Percentiles rank a stretch among this genome's conserved stretches.
Conservation (phyloP, 37 sponge, comb jelly and placozoan species). For the Beroe forskalii region DNA sequence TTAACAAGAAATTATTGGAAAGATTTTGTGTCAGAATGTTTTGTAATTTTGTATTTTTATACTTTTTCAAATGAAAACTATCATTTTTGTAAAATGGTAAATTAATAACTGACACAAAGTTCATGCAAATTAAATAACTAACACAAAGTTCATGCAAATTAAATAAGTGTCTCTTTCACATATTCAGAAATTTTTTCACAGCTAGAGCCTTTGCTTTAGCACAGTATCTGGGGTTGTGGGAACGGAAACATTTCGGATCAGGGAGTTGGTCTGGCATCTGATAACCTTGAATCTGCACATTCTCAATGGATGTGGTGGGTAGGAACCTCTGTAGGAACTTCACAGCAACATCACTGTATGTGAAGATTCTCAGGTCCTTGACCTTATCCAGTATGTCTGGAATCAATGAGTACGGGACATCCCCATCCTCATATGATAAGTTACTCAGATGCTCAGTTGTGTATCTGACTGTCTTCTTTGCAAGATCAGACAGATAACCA, state of each 20-base stretch:
- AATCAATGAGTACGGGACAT: background rate
- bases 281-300: background rate
- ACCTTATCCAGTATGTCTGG: background rate
- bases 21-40: background rate
- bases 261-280: background rate
- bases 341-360: background rate
- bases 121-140: no score
- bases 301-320: background rate
- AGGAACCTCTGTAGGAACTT: background rate
- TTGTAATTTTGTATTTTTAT: background rate
- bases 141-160: no score
- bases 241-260: background rate
- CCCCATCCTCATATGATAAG: background rate
- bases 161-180: background rate
- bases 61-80: background rate
- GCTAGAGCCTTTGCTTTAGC: background rate
- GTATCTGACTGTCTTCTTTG: background rate
- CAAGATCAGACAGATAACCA: background rate
- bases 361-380: background rate
- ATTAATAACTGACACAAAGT: no score
- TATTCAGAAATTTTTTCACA: background rate
- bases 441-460: background rate
- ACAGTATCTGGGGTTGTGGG: background rate
- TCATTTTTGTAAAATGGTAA: no score
- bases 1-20: background rate